These are phyloP conservation scores for Phyllopteryx taeniolatus DNA, from an alignment of 2,113 vertebrate genomes.

Conservation along the genomic window DNA sequence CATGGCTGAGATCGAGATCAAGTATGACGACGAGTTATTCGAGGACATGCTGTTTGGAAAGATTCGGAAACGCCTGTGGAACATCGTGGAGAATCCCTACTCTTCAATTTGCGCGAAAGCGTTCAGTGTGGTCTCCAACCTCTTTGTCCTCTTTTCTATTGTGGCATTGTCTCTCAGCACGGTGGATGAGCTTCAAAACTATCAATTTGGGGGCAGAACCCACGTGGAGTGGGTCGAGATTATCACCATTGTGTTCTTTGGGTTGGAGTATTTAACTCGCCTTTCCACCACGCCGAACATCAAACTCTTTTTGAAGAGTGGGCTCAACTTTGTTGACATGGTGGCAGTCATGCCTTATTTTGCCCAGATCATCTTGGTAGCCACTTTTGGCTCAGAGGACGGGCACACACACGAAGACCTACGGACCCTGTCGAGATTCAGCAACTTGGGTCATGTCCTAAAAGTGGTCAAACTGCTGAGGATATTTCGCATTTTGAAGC, in stretches of 20 bases:
- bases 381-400: slow-evolving; percentile 20
- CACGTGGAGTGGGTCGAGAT: slow-evolving; percentile 78
- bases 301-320: slow-evolving; percentile 68
- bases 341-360: slow-evolving; percentile 81
- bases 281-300: slow-evolving; percentile 73
- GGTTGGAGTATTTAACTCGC: slow-evolving; percentile 76
- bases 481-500: slow-evolving; percentile 82
- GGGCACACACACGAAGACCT: slow-evolving; percentile 65
- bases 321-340: slow-evolving; percentile 80
- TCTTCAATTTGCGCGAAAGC: slow-evolving; percentile 76
- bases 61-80: slow-evolving; percentile 71
- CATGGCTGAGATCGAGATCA: slow-evolving; percentile 74
- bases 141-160: slow-evolving; percentile 81
- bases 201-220: slow-evolving; percentile 57
- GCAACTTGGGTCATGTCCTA: slow-evolving; percentile 79
- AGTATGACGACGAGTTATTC: slow-evolving; percentile 62
- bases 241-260: slow-evolving; percentile 79
- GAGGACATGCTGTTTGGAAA: slow-evolving; percentile 71
- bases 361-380: slow-evolving; percentile 71
- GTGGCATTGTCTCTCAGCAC: slow-evolving; percentile 82
- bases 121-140: slow-evolving; percentile 76
- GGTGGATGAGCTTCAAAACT: slow-evolving; percentile 76
- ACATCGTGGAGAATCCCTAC: slow-evolving; percentile 79
- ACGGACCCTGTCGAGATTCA: slow-evolving; percentile 68
- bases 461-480: slow-evolving; percentile 80